A percentile compares a stretch with the other conserved stretches of the same genome.
Evolutionary conservation across 64 coral and sea anemone genomes (phyloP).

Genomic region (Anthopleura sola): DNA sequence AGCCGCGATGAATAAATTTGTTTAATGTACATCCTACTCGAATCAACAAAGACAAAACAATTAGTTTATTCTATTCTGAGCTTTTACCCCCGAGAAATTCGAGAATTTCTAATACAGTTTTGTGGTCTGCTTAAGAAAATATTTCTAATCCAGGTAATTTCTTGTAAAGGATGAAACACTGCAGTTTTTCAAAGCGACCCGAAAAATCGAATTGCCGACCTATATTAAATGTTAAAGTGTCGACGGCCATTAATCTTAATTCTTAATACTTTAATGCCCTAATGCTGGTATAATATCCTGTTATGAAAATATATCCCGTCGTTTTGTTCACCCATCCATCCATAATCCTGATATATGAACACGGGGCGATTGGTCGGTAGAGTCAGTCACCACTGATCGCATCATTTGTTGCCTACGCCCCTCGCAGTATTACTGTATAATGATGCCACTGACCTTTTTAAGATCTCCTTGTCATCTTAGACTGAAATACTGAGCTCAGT

Average conservation of each 20-base stretch:
- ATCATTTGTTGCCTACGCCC: not conserved
- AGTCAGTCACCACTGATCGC: not conserved
- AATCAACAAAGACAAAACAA: not conserved
- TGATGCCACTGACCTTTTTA: not conserved
- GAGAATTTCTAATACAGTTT: not conserved
- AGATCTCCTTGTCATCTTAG: not conserved
- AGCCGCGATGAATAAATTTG: constrained; percentile 6
- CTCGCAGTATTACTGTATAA: not conserved
- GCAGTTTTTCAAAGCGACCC: not conserved
- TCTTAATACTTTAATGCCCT: not conserved
- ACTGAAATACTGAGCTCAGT: not conserved
- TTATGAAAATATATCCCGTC: not conserved
- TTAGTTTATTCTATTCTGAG: not conserved
- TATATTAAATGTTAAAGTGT: not conserved
- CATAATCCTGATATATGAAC: not conserved
- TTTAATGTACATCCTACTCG: constrained; percentile 2
- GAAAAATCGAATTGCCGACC: not conserved
- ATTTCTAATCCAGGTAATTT: not conserved
- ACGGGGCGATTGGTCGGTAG: too few species aligned
- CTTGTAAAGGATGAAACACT: not conserved
- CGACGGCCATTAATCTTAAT: not conserved
- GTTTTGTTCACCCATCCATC: not conserved
- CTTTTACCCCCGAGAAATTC: not conserved
- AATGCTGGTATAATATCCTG: constrained; percentile 7
- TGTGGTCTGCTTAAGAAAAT: not conserved